A percentile compares a stretch with the other conserved stretches of the same genome.
phyloP scores from a whole-genome alignment of 2,113 vertebrate species.

The Apeltes quadracus region DNA sequence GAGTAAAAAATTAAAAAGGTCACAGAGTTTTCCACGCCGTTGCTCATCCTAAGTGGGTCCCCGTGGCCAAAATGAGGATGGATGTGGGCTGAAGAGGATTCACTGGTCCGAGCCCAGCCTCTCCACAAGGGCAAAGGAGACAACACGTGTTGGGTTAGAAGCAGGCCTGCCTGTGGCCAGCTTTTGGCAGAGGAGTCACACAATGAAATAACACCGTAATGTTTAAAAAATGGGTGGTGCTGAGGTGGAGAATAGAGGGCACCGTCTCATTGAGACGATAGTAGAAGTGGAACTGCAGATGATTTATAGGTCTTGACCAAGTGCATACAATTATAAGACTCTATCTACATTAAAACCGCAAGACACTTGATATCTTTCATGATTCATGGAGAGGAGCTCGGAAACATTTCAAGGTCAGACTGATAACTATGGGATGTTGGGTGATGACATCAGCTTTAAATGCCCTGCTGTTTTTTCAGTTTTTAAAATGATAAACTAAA shows the following conservation, averaged over 20 bases:
- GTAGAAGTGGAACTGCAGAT: constrained; percentile 33
- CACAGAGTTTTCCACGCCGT: constrained; percentile 70
- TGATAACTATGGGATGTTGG: constrained; percentile 51
- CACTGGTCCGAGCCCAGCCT: constrained; percentile 53
- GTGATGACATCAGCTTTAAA: constrained; percentile 44
- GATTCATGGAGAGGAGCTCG: constrained; percentile 62
- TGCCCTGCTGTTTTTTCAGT: background rate
- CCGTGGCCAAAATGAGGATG: constrained; percentile 69
- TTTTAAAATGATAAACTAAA: background rate
- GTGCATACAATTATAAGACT: constrained; percentile 58
- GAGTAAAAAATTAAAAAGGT: constrained; percentile 73
- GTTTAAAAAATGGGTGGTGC: constrained; percentile 26
- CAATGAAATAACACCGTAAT: constrained; percentile 4
- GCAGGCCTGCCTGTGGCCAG: constrained; percentile 22
- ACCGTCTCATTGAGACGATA: constrained; percentile 55
- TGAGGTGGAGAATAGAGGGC: constrained; percentile 30
- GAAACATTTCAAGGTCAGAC: constrained; percentile 65
- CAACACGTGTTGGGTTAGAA: constrained; percentile 31
- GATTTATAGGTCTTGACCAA: constrained; percentile 71
- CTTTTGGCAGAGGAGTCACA: constrained; percentile 51
- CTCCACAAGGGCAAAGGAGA: constrained; percentile 58
- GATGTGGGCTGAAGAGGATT: constrained; percentile 62
- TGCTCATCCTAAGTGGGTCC: constrained; percentile 70
- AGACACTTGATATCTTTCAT: constrained; percentile 62
- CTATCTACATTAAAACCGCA: constrained; percentile 62